phyloP scores from a whole-genome alignment of 2,113 vertebrate genomes.

The Camelus dromedarius region DNA sequence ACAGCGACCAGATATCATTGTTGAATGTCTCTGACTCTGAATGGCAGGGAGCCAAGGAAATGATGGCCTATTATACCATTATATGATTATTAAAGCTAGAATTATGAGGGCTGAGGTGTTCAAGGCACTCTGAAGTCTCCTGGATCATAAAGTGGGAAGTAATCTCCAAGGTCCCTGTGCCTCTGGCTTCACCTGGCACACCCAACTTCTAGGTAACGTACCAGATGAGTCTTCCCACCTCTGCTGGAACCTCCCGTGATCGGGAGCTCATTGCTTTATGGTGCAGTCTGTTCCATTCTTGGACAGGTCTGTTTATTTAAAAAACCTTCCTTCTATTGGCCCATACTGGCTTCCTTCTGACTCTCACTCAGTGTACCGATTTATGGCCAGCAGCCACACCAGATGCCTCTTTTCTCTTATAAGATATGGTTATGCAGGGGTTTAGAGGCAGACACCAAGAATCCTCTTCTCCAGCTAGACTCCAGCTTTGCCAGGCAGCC shows the following conservation, averaged over 20 bases:
- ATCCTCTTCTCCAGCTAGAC: neutral
- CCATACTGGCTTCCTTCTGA: neutral
- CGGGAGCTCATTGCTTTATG: neutral
- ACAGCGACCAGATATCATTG: neutral
- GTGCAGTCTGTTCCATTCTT: neutral
- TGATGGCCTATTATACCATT: neutral
- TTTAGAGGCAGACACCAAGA: neutral
- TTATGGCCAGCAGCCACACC: neutral
- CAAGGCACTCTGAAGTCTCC: conserved; percentile 8
- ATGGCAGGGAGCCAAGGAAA: conserved; percentile 34
- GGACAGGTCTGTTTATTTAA: neutral
- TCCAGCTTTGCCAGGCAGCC: neutral
- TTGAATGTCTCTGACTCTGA: conserved; percentile 26
- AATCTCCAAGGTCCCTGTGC: neutral
- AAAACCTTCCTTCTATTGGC: neutral
- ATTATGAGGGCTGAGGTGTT: neutral
- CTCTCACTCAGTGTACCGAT: neutral
- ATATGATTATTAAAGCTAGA: conserved; percentile 39
- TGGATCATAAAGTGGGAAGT: neutral
- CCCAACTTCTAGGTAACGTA: neutral
- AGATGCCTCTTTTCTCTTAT: neutral
- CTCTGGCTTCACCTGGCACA: neutral
- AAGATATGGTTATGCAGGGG: neutral
- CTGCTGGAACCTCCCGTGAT: neutral
- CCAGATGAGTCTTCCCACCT: rapidly evolving